Conservation (phyloP, 2,888 invertebrate genomes). For the Trachelus iudaicus region DNA sequence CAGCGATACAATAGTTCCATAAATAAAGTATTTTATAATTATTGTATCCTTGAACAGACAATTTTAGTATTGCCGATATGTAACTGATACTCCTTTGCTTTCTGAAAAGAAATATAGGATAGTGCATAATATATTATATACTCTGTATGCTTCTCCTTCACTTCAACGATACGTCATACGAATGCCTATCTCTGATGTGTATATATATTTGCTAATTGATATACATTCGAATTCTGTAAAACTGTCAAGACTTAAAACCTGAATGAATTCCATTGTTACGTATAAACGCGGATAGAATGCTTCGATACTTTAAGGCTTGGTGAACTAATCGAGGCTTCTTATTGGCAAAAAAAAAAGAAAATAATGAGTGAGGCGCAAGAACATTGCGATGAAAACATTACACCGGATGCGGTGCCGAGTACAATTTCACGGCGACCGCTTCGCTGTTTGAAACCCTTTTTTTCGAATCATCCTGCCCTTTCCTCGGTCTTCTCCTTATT, state of each 20-base stretch:
- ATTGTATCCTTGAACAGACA: too few species aligned
- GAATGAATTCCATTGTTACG: neutral
- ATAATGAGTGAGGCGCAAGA: constrained; percentile 16
- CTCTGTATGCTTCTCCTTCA: too few species aligned
- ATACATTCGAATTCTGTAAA: neutral
- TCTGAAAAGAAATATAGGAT: too few species aligned
- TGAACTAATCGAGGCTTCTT: neutral
- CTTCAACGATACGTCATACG: too few species aligned
- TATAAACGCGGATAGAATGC: neutral
- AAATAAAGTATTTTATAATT: too few species aligned
- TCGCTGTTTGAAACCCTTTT: neutral
- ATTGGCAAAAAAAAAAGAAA: neutral
- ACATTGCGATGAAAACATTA: constrained; percentile 24
- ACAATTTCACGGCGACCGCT: constrained; percentile 2
- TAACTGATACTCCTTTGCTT: too few species aligned
- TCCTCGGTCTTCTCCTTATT: neutral
- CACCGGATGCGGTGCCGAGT: constrained; percentile 11
- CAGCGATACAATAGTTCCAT: too few species aligned
- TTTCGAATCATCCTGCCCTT: neutral
- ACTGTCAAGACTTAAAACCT: neutral
- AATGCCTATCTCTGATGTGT: too few species aligned
- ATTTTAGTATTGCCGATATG: too few species aligned
- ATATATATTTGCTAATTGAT: neutral
- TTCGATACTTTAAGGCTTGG: neutral
- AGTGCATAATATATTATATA: too few species aligned